Evolutionary conservation across 2,797 vertebrate genomes (phyloP).

Genomic region (Xiphophorus birchmanni): DNA sequence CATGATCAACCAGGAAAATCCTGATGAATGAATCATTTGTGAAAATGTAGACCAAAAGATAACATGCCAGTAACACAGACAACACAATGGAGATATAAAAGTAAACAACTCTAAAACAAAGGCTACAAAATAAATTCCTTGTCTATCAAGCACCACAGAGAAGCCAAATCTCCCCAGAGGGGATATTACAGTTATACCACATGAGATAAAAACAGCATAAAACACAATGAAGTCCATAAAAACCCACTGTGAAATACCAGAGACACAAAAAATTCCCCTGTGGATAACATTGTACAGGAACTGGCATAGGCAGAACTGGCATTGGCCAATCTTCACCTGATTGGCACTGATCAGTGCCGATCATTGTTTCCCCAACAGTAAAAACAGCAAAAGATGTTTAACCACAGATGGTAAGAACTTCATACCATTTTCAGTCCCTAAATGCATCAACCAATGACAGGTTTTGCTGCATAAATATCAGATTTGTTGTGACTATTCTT

Average conservation of each 20-base stretch:
- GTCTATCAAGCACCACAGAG: conserved; percentile 19
- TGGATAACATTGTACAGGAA: conserved; percentile 19
- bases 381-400: neutral
- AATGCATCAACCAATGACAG: neutral
- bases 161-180: conserved; percentile 24
- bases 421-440: neutral
- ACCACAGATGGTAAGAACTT: neutral
- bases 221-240: conserved; percentile 32
- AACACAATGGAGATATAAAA: conserved; percentile 2
- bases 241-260: conserved; percentile 22
- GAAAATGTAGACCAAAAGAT: neutral
- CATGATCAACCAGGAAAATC: neutral
- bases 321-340: neutral
- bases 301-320: neutral
- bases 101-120: conserved; percentile 20
- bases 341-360: neutral
- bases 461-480: neutral
- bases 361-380: neutral
- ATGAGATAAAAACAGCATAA: conserved; percentile 38
- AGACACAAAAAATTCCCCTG: conserved; percentile 24
- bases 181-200: conserved; percentile 40
- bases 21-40: neutral
- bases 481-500: neutral
- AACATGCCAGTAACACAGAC: neutral
- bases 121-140: conserved; percentile 21